Conservation (phyloP, 1,140 invertebrate genomes). For the Amphibalanus amphitrite region DNA sequence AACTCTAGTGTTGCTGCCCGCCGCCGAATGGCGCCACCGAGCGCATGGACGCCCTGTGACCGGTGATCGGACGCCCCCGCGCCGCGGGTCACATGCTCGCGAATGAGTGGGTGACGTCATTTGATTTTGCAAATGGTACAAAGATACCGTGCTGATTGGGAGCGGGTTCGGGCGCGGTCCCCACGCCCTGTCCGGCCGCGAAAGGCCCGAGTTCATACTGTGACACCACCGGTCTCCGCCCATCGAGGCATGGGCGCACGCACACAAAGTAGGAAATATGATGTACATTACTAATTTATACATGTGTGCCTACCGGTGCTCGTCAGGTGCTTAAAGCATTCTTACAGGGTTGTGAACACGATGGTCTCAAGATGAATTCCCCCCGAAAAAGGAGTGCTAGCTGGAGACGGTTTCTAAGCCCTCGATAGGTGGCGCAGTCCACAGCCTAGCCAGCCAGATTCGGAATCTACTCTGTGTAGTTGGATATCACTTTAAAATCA, state of each 20-base stretch:
- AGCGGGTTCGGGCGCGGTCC: not conserved
- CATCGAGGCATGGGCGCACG: not conserved
- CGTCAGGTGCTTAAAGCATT: not conserved
- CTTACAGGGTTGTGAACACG: not conserved
- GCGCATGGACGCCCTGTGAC: not conserved
- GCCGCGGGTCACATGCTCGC: not conserved
- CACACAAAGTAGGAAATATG: not conserved
- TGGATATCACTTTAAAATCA: no score
- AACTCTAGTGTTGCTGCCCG: not conserved
- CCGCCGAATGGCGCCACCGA: not conserved
- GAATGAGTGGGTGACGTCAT: not conserved
- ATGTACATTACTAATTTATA: constrained; percentile 2
- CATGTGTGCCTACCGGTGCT: not conserved
- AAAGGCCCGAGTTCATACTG: not conserved
- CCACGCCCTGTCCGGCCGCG: no score
- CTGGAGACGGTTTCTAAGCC: no score
- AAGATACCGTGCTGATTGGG: not conserved
- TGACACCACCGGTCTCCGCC: not conserved
- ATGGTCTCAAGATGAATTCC: not conserved
- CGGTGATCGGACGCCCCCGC: not conserved
- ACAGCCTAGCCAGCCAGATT: no score
- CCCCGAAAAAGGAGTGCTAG: not conserved
- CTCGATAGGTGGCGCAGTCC: no score
- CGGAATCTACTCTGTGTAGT: no score
- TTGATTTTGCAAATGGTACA: not conserved